Percentiles rank a stretch among this genome's conserved stretches.
These are phyloP conservation scores for Peribatodes rhomboidaria DNA, from an alignment of 2,888 invertebrate species.

Conservation along the genomic window DNA sequence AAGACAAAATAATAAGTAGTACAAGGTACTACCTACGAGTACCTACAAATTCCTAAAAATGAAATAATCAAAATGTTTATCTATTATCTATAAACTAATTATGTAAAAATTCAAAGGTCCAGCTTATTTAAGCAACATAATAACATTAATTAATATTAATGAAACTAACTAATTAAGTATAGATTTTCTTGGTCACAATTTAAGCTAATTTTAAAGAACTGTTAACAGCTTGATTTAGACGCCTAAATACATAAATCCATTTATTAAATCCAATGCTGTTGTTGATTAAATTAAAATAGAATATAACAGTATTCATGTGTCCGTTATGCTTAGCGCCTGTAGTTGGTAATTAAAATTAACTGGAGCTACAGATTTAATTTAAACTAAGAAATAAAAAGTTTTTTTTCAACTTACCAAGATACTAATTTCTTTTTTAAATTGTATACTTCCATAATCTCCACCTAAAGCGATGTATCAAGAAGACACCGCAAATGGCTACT, in stretches of 20 bases:
- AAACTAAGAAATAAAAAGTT: too few species aligned
- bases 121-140: conserved; percentile 4
- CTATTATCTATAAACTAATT: conserved; percentile 15
- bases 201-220: conserved; percentile 11
- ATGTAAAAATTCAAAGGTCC: conserved; percentile 9
- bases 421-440: too few species aligned
- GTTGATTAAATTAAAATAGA: conserved; percentile 29
- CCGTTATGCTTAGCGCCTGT: conserved; percentile 31
- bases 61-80: background rate
- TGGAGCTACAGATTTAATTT: background rate
- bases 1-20: background rate
- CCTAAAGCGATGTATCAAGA: too few species aligned
- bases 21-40: background rate
- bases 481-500: too few species aligned
- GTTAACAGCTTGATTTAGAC: conserved; percentile 12
- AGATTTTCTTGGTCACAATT: conserved; percentile 15
- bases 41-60: too few species aligned
- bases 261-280: conserved; percentile 25
- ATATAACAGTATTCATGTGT: conserved; percentile 9
- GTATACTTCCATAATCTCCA: too few species aligned
- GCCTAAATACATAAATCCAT: conserved; percentile 40
- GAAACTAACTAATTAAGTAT: conserved; percentile 22
- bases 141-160: conserved; percentile 25
- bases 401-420: too few species aligned
- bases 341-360: conserved; percentile 26